These are phyloP conservation scores for Cherax destructor DNA, from an alignment of 1,140 invertebrate genomes.

Conservation along the genomic window DNA sequence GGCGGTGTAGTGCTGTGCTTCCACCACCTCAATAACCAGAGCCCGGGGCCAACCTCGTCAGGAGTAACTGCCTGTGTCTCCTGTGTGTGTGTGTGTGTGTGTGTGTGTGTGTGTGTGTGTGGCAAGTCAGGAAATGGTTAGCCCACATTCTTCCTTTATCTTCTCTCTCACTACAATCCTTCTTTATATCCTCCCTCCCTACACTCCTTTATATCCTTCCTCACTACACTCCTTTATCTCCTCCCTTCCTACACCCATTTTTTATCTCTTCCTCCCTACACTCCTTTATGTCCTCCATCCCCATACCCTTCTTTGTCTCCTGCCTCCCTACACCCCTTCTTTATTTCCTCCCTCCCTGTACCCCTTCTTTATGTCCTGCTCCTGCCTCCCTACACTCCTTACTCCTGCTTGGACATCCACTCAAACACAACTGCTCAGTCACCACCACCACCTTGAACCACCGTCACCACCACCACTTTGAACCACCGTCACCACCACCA, in stretches of 20 bases:
- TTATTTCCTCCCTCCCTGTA: too few species aligned
- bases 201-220: not conserved
- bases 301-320: too few species aligned
- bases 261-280: not conserved
- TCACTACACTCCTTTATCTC: not conserved
- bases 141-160: not conserved
- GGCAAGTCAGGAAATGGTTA: conserved; percentile 48
- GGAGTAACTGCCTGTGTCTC: conserved; percentile 37
- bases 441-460: not conserved
- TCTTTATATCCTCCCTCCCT: not conserved
- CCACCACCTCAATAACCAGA: too few species aligned
- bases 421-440: not conserved
- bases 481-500: not conserved
- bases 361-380: too few species aligned
- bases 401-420: not conserved
- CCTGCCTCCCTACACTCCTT: not conserved
- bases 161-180: not conserved
- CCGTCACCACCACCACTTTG: not conserved
- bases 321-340: too few species aligned
- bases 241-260: not conserved
- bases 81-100: not conserved
- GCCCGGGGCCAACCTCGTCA: too few species aligned
- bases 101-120: not conserved
- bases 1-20: too few species aligned
- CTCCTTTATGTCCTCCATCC: not conserved